These are phyloP conservation scores for Alfaro cultratus DNA, from an alignment of 2,797 vertebrate genomes.

Conservation along the genomic window DNA sequence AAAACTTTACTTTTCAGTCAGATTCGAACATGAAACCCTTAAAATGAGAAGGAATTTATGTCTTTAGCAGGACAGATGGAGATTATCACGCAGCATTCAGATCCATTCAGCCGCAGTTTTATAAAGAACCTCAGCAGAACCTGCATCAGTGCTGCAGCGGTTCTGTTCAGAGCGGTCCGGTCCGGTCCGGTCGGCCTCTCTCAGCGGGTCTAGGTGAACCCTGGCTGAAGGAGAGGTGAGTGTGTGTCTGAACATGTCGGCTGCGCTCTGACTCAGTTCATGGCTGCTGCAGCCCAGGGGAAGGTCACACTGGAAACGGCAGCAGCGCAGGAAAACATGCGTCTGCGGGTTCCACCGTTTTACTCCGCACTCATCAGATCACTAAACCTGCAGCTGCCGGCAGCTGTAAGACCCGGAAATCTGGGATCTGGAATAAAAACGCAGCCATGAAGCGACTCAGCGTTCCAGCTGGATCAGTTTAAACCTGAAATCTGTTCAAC, in stretches of 20 bases:
- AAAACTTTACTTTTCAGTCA: neutral
- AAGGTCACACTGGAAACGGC: slow-evolving; percentile 34
- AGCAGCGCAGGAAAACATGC: neutral
- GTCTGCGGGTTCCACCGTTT: neutral
- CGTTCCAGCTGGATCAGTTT: neutral
- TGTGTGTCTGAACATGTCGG: neutral
- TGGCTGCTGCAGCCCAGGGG: slow-evolving; percentile 39
- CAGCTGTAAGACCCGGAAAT: neutral
- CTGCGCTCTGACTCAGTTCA: slow-evolving; percentile 41
- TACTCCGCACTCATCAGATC: neutral
- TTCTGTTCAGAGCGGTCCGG: neutral
- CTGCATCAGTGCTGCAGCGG: neutral
- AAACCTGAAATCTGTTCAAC: neutral
- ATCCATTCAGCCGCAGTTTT: too few species aligned
- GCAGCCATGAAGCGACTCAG: neutral
- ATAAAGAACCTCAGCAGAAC: neutral
- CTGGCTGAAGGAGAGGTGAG: neutral
- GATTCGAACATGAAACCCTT: neutral
- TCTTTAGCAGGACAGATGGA: too few species aligned
- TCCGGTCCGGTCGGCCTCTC: neutral
- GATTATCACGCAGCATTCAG: neutral
- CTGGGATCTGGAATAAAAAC: neutral
- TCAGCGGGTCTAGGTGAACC: slow-evolving; percentile 11
- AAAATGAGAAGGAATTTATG: neutral
- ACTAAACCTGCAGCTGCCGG: neutral